Conservation (phyloP, 2,797 vertebrate species). For the Enteromius viviparus region DNA sequence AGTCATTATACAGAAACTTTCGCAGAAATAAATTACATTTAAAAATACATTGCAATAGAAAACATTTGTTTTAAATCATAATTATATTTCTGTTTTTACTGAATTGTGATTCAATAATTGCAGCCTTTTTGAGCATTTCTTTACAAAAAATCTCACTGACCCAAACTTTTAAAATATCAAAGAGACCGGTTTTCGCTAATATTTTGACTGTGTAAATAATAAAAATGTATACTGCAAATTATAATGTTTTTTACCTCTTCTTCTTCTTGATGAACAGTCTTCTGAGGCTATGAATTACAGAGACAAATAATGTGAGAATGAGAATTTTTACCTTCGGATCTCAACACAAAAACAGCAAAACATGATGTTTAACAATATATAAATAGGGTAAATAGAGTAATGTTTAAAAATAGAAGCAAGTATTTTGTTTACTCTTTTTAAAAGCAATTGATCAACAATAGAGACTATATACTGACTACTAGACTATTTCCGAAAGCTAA, state of each 20-base stretch:
- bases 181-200: too few species aligned
- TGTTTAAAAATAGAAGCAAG: background rate
- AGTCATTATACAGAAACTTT: background rate
- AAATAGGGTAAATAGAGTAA: background rate
- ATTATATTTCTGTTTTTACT: background rate
- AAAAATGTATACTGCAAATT: background rate
- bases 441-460: background rate
- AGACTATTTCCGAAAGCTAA: background rate
- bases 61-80: background rate
- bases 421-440: background rate
- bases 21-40: background rate
- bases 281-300: constrained; percentile 60
- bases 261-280: constrained; percentile 54
- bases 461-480: background rate
- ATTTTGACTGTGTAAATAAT: background rate
- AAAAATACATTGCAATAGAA: background rate
- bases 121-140: background rate
- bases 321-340: background rate
- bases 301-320: background rate
- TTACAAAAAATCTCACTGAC: background rate
- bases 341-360: background rate
- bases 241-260: constrained; percentile 57
- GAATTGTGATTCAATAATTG: background rate
- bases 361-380: background rate
- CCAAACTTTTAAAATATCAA: background rate